These are phyloP conservation scores for Corvus moneduloides DNA, from an alignment of 2,113 vertebrate genomes.

Conservation along the genomic window DNA sequence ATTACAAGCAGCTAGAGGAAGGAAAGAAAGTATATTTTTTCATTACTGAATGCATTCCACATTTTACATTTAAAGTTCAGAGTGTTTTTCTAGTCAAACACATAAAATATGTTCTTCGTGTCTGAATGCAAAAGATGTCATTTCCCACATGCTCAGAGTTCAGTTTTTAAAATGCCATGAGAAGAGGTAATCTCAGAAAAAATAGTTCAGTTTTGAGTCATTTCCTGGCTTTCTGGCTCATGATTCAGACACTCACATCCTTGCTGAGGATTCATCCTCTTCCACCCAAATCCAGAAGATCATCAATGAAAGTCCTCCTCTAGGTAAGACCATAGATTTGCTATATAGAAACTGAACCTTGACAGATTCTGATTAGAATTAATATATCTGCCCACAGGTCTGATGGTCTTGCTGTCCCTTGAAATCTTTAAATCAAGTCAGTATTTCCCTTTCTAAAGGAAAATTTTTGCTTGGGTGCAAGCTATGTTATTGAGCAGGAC, in stretches of 20 bases:
- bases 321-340: not conserved
- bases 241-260: not conserved
- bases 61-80: conserved; percentile 11
- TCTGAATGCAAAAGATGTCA: not conserved
- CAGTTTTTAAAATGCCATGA: not conserved
- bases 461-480: not conserved
- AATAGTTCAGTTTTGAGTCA: not conserved
- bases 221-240: conserved; percentile 12
- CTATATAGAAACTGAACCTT: not conserved
- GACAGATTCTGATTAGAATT: not conserved
- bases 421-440: not conserved
- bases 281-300: not conserved
- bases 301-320: not conserved
- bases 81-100: not conserved
- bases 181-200: conserved; percentile 16
- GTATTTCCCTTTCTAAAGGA: not conserved
- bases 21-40: not conserved
- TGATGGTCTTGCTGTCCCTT: not conserved
- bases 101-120: not conserved
- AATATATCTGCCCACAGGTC: not conserved
- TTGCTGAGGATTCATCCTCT: not conserved
- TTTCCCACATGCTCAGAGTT: conserved; percentile 28
- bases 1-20: not conserved
- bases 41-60: not conserved
- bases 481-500: not conserved